Conservation (phyloP, 2,797 vertebrate species). For the Pangasius krempfi region DNA sequence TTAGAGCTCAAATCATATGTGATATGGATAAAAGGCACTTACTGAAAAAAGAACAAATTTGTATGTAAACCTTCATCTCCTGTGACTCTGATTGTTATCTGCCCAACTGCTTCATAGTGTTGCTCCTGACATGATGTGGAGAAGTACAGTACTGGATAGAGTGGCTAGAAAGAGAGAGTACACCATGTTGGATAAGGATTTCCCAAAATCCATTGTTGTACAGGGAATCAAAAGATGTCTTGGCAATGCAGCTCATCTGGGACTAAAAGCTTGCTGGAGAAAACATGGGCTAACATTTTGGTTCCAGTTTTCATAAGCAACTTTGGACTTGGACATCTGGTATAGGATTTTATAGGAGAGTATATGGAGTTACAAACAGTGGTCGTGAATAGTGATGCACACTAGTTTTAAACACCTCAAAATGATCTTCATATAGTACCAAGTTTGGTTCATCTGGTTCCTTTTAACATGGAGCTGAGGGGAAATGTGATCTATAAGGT, state of each 20-base stretch:
- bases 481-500: slow-evolving; percentile 30
- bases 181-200: slow-evolving; percentile 8
- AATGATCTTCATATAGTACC: slow-evolving; percentile 40
- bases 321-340: slow-evolving; percentile 29
- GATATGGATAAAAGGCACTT: slow-evolving; percentile 32
- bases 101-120: slow-evolving; percentile 7
- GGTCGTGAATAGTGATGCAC: slow-evolving; percentile 34
- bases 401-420: slow-evolving; percentile 54
- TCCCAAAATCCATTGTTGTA: not conserved
- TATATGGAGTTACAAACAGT: slow-evolving; percentile 9
- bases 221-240: not conserved
- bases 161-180: slow-evolving; percentile 16
- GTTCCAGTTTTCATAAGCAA: slow-evolving; percentile 4
- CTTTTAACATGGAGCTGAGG: slow-evolving; percentile 34
- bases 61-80: slow-evolving; percentile 41
- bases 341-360: slow-evolving; percentile 18
- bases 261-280: not conserved
- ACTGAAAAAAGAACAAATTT: slow-evolving; percentile 32
- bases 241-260: slow-evolving; percentile 19
- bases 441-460: slow-evolving; percentile 23
- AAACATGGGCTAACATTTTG: slow-evolving; percentile 27
- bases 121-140: slow-evolving; percentile 24
- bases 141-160: slow-evolving; percentile 16
- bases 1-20: slow-evolving; percentile 40
- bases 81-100: slow-evolving; percentile 33